phyloP scores from a whole-genome alignment of 2,113 vertebrate genomes.

The Columba livia region DNA sequence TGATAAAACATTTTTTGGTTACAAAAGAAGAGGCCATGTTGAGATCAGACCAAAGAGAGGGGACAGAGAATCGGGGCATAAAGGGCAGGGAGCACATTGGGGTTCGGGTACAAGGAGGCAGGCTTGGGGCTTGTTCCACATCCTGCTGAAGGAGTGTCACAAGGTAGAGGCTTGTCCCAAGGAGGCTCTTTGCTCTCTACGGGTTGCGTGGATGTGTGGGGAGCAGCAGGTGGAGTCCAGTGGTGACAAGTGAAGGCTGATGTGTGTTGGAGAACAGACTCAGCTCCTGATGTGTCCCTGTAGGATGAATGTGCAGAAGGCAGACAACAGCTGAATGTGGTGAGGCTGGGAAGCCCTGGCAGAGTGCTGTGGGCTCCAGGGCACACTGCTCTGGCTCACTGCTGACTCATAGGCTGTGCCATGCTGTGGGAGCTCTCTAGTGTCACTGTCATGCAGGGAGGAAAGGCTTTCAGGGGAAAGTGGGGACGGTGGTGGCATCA shows the following conservation, averaged over 20 bases:
- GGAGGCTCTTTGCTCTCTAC: background rate
- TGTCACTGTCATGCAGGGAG: fast-evolving
- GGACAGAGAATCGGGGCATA: background rate
- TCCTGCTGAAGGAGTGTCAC: background rate
- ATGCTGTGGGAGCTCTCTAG: background rate
- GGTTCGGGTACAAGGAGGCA: background rate
- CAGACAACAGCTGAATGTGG: background rate
- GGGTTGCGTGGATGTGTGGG: background rate
- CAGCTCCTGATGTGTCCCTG: background rate
- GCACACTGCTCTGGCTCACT: background rate
- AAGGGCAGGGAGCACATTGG: background rate
- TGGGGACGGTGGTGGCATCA: background rate
- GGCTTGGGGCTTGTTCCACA: background rate
- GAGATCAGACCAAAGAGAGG: background rate
- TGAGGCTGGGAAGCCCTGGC: background rate
- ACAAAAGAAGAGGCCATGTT: background rate
- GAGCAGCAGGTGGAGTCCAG: background rate
- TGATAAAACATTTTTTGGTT: background rate
- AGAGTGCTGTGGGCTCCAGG: background rate
- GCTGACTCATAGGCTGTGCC: background rate
- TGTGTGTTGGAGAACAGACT: background rate
- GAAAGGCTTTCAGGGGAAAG: background rate
- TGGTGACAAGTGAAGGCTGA: background rate
- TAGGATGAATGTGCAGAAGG: background rate
- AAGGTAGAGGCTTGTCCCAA: background rate